Percentiles rank a stretch among this genome's conserved stretches.
These are phyloP conservation scores for Hydropsyche tenuis DNA, from an alignment of 1,140 invertebrate species.

Conservation along the genomic window DNA sequence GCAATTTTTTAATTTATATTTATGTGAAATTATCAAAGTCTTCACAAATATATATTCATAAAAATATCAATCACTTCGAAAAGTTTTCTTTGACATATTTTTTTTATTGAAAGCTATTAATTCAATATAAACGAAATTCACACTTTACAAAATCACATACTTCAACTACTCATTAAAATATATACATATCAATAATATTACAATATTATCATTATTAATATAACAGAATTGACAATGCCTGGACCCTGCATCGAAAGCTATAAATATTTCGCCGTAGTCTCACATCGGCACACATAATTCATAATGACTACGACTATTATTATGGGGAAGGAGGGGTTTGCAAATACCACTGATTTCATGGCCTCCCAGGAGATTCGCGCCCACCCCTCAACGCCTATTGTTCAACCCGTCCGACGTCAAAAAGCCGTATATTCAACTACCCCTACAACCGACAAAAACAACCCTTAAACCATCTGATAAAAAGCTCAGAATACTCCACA, in stretches of 20 bases:
- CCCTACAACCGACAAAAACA: slow-evolving; percentile 11
- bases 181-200: too few species aligned
- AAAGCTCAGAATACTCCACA: background rate
- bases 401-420: slow-evolving; percentile 10
- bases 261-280: slow-evolving; percentile 46
- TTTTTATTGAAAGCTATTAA: too few species aligned
- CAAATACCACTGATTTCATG: slow-evolving; percentile 67
- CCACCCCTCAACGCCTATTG: slow-evolving; percentile 35
- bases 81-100: too few species aligned
- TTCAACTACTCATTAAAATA: too few species aligned
- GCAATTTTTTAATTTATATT: too few species aligned
- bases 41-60: too few species aligned
- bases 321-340: slow-evolving; percentile 49
- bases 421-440: slow-evolving; percentile 19
- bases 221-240: slow-evolving; percentile 10
- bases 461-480: background rate
- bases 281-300: slow-evolving; percentile 50
- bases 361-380: slow-evolving; percentile 58
- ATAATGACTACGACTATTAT: slow-evolving; percentile 50
- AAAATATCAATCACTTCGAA: too few species aligned
- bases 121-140: too few species aligned
- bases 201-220: too few species aligned
- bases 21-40: too few species aligned
- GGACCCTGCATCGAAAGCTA: slow-evolving; percentile 32
- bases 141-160: too few species aligned